These are phyloP conservation scores for Nothobranchius kuhntae DNA, from an alignment of 2,113 vertebrate species.

Conservation along the genomic window DNA sequence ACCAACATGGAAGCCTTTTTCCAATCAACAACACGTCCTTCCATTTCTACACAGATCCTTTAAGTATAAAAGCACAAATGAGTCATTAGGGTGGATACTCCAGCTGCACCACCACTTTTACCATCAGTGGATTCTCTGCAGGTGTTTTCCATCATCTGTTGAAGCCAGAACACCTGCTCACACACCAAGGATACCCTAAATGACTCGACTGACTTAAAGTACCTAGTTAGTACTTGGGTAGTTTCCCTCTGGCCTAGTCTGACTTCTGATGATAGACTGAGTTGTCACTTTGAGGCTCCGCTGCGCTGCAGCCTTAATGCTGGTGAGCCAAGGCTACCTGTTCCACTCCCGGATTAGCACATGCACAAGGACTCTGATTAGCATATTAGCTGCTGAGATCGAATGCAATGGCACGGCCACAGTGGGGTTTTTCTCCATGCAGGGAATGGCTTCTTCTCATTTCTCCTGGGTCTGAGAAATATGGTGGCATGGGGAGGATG, in stretches of 20 bases:
- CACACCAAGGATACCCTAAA: slow-evolving; percentile 10
- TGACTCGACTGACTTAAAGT: slow-evolving; percentile 18
- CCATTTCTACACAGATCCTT: background rate
- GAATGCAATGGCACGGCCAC: slow-evolving; percentile 8
- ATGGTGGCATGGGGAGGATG: background rate
- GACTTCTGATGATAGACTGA: slow-evolving; percentile 27
- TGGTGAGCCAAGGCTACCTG: slow-evolving; percentile 41
- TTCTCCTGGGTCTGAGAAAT: background rate
- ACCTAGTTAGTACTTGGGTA: slow-evolving; percentile 2
- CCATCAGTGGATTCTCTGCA: slow-evolving; percentile 40
- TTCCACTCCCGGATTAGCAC: slow-evolving; percentile 58
- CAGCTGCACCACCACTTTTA: slow-evolving; percentile 27
- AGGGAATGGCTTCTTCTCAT: background rate
- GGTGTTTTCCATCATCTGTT: slow-evolving; percentile 46
- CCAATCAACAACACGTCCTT: background rate
- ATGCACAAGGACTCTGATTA: slow-evolving; percentile 49
- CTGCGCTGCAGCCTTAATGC: slow-evolving; percentile 50
- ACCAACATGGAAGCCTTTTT: background rate
- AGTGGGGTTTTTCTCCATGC: slow-evolving; percentile 18
- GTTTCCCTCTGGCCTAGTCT: slow-evolving; percentile 14
- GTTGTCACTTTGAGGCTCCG: slow-evolving; percentile 51
- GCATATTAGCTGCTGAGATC: slow-evolving; percentile 34
- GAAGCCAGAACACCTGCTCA: slow-evolving; percentile 45
- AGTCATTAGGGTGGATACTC: slow-evolving; percentile 1
- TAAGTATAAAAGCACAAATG: background rate